Evolutionary conservation across 2,888 invertebrate species (phyloP), one percentile per base, ranked within the genome.

Genomic region (Chloroclysta siterata): DNA sequence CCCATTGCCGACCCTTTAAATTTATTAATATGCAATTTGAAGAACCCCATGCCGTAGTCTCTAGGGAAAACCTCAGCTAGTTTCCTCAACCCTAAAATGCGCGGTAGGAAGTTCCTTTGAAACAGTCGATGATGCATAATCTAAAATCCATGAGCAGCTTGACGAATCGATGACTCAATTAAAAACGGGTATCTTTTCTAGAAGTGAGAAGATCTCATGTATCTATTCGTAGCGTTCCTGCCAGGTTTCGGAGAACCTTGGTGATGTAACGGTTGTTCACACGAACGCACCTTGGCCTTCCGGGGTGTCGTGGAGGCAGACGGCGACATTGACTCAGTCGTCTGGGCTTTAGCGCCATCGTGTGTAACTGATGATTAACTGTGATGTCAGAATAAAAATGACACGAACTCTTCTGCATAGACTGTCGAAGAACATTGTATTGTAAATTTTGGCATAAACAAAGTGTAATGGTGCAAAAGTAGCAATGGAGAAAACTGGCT

Each of bases 191-290:
- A 39, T 52, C 36, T 11, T 56, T 46, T 58, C 44, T 29, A 44
- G 58, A 46, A 58, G 51, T 50, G 47, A 50, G 28, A 58, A n/a
- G 5, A 39, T 39, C 47, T 50, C 50, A 51, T 50, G 11, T 46
- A 44, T 55, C 54, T 55, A 61, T 55, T 54, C 28, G 44, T 61
- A 51, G 54, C 50, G 7, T 44, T 46, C 44, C 44, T 59, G 33
- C 6, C 42, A 53, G 22, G 36, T 54, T 60, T 60, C 54, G 33
- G 29, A 5, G 60, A 54, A 55, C 50, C 50, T 54, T 42, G 60
- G 4, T 52, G 55, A 60, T 48, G 64, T 59, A 53, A 65, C 59
- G 51, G 61, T 65, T 61, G 54, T 58, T 61, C 57, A 64, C 53
- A 56, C 52, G 22, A 22, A 42, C 52, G 46, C 58, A 51, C 36